Evolutionary conservation across 2,888 invertebrate species (phyloP), one percentile per base, ranked within the genome.

Genomic region (Pilophorus perplexus): DNA sequence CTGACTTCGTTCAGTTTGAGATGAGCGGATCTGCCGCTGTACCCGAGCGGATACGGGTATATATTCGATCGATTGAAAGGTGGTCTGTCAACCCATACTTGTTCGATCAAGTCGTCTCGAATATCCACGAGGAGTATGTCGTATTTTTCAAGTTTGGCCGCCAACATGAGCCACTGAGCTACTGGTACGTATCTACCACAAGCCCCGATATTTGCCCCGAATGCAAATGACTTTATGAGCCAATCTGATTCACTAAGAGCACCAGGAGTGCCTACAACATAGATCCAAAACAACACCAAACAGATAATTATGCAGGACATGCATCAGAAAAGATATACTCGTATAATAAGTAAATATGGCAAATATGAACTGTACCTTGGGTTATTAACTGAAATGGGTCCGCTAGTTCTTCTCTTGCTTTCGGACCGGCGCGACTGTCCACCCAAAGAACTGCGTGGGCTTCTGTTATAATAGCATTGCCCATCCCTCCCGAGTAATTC

Each of bases 381-480:
- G 89, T 95, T 94, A 98, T 96, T 4, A 99, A 79, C 0, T 84
- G 87, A 98, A 98, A 99, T 67, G 86, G 82, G 44, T 83, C 81
- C 76, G 93, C 93, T 28, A 93, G 80, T 75, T 99, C 87, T 71
- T 86, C 80, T n/a, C n/a, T n/a, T n/a, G n/a, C n/a, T n/a, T n/a
- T n/a, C n/a, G n/a, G n/a, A n/a, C n/a, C n/a, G n/a, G n/a, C n/a
- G n/a, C 99, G 81, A 0, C 97, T 98, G 78, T 99, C 99, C 0
- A 98, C 98, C 97, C 98, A 99, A n/a, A 99, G 77, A 0, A 92
- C 92, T 16, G 83, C 79, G 0, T 83, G 79, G 0, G 80, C 76
- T 0, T 94, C 93, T 44, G 97, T 83, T 8, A 97, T 80, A 16
- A 66, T 66, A 0, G 92, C 94, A 0, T 92, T 91, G 2, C 95